phyloP scores from a whole-genome alignment of 2,888 invertebrate species.

The Apodemia zela region DNA sequence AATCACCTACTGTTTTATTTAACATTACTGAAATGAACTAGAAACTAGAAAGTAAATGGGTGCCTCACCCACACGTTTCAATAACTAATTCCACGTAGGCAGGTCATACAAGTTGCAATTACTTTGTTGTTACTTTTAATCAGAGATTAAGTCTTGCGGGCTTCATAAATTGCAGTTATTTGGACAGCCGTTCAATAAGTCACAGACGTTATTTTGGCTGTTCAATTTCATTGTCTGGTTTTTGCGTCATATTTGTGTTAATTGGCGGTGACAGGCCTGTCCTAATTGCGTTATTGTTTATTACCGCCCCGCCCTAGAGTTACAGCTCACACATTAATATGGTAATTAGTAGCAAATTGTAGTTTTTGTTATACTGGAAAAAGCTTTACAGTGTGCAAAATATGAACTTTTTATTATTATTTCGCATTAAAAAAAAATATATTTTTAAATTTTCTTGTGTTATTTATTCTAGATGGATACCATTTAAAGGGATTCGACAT shows the following conservation, averaged over 20 bases:
- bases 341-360: background rate
- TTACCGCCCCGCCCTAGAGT: background rate
- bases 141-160: background rate
- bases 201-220: background rate
- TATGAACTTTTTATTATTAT: too few relatives aligned
- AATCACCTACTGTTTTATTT: conserved; percentile 28
- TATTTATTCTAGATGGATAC: too few relatives aligned
- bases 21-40: conserved; percentile 26
- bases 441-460: too few relatives aligned
- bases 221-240: background rate
- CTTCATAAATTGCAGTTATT: background rate
- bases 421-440: too few relatives aligned
- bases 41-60: conserved; percentile 26
- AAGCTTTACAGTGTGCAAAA: too few relatives aligned
- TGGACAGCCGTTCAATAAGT: conserved; percentile 1
- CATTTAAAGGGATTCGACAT: too few relatives aligned
- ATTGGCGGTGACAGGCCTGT: background rate
- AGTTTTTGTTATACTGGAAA: too few relatives aligned
- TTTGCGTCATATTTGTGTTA: background rate
- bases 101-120: conserved; percentile 24
- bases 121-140: conserved; percentile 22
- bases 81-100: conserved; percentile 23
- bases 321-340: background rate
- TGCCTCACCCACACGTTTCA: conserved; percentile 25
- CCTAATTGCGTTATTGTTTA: conserved; percentile 3